Percentiles rank a stretch among this genome's conserved stretches.
phyloP scores from a whole-genome alignment of 2,888 invertebrate genomes.

The Agrotis segetum region DNA sequence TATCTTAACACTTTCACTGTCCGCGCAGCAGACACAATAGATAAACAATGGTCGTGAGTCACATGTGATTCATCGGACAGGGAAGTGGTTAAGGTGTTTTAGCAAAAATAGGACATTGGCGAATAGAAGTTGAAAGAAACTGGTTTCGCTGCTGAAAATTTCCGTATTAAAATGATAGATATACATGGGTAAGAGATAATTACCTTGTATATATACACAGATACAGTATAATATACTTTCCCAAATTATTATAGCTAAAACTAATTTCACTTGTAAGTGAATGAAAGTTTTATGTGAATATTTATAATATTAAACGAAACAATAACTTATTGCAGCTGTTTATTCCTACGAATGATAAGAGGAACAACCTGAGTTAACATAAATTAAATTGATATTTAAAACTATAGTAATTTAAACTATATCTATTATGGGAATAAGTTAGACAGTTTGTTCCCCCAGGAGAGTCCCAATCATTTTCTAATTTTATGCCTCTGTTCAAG shows the following conservation, averaged over 20 bases:
- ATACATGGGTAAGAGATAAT: neutral
- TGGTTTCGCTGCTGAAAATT: neutral
- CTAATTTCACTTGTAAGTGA: conserved; percentile 43
- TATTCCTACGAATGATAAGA: conserved; percentile 13
- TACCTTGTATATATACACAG: neutral
- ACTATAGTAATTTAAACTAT: conserved; percentile 13
- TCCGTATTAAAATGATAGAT: neutral
- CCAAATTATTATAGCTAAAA: conserved; percentile 17
- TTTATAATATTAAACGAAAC: conserved; percentile 41
- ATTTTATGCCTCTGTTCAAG: neutral
- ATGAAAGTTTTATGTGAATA: conserved; percentile 32
- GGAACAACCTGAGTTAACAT: conserved; percentile 11
- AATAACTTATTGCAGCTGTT: conserved; percentile 22
- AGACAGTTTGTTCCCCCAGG: neutral
- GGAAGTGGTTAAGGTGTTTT: neutral
- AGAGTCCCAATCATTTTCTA: neutral
- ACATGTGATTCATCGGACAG: too few relatives aligned
- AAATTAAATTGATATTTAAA: conserved; percentile 22
- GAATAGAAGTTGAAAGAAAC: neutral
- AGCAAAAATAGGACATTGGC: neutral
- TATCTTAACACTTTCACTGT: too few relatives aligned
- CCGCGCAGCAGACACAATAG: too few relatives aligned
- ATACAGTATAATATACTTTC: neutral
- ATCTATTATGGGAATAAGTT: conserved; percentile 18
- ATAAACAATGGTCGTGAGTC: too few relatives aligned